Evolutionary conservation across 2,888 invertebrate genomes (phyloP).

Genomic region (Fissipunctia ypsillon): DNA sequence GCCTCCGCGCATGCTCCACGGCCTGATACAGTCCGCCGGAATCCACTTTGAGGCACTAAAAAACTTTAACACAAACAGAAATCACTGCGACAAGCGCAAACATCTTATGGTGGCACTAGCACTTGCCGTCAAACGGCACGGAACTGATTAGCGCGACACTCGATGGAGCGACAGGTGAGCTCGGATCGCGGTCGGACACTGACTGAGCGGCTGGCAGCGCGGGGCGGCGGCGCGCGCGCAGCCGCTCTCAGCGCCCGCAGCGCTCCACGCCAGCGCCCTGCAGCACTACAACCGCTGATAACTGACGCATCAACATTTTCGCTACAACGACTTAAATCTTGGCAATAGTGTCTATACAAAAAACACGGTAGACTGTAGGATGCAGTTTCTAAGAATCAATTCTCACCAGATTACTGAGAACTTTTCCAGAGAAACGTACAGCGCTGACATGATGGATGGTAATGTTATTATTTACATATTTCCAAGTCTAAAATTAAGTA

Average conservation of each 20-base stretch:
- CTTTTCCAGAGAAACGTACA: constrained; percentile 56
- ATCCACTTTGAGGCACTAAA: constrained; percentile 88
- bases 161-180: constrained; percentile 77
- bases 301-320: constrained; percentile 70
- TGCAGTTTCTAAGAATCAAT: constrained; percentile 75
- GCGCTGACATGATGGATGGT: constrained; percentile 58
- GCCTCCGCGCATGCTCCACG: constrained; percentile 89
- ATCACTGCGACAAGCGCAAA: constrained; percentile 85
- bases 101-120: constrained; percentile 85
- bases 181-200: constrained; percentile 84
- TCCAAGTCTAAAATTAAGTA: constrained; percentile 30
- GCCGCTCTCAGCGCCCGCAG: constrained; percentile 54
- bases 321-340: constrained; percentile 76
- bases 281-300: constrained; percentile 64
- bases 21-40: constrained; percentile 88
- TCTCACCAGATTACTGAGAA: constrained; percentile 65
- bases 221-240: constrained; percentile 62
- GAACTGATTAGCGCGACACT: constrained; percentile 73
- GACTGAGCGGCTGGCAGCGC: constrained; percentile 69
- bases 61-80: constrained; percentile 84
- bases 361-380: constrained; percentile 67
- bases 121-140: constrained; percentile 81
- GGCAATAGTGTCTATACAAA: constrained; percentile 75
- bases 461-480: constrained; percentile 55
- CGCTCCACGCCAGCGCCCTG: constrained; percentile 54